Base-by-base conservation (phyloP, 2,888 invertebrate genomes). In the Allacma fusca region DNA sequence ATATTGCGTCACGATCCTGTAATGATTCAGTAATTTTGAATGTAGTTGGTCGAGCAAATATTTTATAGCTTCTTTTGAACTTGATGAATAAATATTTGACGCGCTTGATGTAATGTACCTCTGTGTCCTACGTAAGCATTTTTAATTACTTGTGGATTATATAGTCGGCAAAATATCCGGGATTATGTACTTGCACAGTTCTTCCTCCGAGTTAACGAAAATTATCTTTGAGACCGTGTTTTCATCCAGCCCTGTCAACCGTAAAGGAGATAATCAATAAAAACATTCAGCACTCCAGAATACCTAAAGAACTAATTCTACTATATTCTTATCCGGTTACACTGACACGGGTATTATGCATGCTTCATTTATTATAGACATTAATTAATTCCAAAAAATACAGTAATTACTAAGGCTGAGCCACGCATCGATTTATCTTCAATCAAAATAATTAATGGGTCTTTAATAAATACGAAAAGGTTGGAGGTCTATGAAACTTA, bases 201-300 rank as follows among this genome's bases (percentile, higher is more conserved):
- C 91, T 86, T 89, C 89, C 85, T 93, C 93, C 21, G 90, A 90
- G 85, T 87, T 89, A 1, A 92, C 91, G 87, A 93, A 93, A 76
- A 90, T 89, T 12, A 93, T 93, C 88, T 93, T 93, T 79, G 91
- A 90, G 29, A 92, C 90, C 34, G 93, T 93, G 82, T 92, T 92
- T 85, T 93, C 93, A 86, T 93, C 92, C 81, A 93, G 88, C 91
- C 91, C 76, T 76, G 23, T 9, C 4, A 34, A 9, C n/a, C 40
- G 40, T 29, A 59, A 69, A 12, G 19, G 59, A 19, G 26, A 29
- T 9, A 5, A 16, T n/a, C 16, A 50, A 50, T 67, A 34, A 40
- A 65, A 65, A 29, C 64, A 23, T 59, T 21, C 26, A n/a, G n/a
- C n/a, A n/a, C n/a, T n/a, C n/a, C n/a, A n/a, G n/a, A n/a, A n/a